Conservation (phyloP, 1,140 invertebrate species). For the Frieseomelitta varia region DNA sequence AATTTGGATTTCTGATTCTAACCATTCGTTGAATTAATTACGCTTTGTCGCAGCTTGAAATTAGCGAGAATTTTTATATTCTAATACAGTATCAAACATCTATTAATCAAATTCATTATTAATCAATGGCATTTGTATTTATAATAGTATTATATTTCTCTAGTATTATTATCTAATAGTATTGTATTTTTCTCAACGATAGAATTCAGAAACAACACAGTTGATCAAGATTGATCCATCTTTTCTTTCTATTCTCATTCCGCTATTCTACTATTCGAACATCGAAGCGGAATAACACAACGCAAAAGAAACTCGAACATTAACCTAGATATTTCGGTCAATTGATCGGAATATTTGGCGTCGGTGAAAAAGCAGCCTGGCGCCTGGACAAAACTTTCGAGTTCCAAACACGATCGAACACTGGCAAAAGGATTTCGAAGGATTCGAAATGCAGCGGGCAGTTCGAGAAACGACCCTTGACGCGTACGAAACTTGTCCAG, state of each 20-base stretch:
- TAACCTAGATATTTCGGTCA: not conserved
- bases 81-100: too few species aligned
- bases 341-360: not conserved
- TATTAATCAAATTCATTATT: too few species aligned
- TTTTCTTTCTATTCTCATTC: not conserved
- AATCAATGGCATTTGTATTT: too few species aligned
- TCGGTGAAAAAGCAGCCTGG: not conserved
- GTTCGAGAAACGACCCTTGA: not conserved
- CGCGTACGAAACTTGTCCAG: not conserved
- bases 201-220: too few species aligned
- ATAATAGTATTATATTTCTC: too few species aligned
- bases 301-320: not conserved
- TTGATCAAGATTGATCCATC: too few species aligned
- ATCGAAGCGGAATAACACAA: not conserved
- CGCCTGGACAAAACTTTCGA: not conserved
- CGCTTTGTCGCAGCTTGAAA: too few species aligned
- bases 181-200: too few species aligned
- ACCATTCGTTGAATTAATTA: too few species aligned
- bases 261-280: not conserved
- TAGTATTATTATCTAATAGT: too few species aligned
- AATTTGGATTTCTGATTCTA: too few species aligned
- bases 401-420: not conserved
- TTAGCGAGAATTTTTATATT: too few species aligned
- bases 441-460: not conserved
- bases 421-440: not conserved